Evolutionary conservation across 2,113 vertebrate genomes (phyloP).

Genomic region (Mixornis gularis): DNA sequence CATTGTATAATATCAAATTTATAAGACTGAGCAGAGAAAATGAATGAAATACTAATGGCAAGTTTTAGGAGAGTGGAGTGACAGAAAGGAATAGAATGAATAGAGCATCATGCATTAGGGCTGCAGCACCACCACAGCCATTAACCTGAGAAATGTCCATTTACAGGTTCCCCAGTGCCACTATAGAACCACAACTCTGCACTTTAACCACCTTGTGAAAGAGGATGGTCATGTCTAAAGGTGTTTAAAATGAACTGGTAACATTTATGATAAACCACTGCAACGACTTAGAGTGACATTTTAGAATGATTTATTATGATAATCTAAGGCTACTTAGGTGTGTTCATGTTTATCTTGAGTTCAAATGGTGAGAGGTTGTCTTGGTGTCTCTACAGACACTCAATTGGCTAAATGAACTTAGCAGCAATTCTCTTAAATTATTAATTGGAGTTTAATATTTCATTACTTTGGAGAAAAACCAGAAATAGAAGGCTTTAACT

Average conservation of each 20-base stretch:
- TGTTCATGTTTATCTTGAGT: neutral
- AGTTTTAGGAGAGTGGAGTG: neutral
- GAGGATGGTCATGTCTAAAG: neutral
- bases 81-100: neutral
- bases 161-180: neutral
- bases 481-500: slow-evolving; percentile 20
- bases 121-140: neutral
- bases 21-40: neutral
- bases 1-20: neutral
- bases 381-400: neutral
- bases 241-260: neutral
- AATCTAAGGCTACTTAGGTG: neutral
- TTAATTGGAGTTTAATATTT: slow-evolving; percentile 38
- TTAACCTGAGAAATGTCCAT: neutral
- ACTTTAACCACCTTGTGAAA: neutral
- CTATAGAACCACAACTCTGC: neutral
- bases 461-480: slow-evolving; percentile 21
- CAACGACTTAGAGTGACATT: neutral
- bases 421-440: slow-evolving; percentile 41
- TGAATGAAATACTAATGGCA: neutral
- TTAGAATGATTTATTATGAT: neutral
- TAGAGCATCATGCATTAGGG: neutral
- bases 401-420: neutral
- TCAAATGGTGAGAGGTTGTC: neutral
- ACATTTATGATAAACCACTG: neutral